Base-by-base conservation (phyloP, 1,140 invertebrate species). In the Radopholus similis region DNA sequence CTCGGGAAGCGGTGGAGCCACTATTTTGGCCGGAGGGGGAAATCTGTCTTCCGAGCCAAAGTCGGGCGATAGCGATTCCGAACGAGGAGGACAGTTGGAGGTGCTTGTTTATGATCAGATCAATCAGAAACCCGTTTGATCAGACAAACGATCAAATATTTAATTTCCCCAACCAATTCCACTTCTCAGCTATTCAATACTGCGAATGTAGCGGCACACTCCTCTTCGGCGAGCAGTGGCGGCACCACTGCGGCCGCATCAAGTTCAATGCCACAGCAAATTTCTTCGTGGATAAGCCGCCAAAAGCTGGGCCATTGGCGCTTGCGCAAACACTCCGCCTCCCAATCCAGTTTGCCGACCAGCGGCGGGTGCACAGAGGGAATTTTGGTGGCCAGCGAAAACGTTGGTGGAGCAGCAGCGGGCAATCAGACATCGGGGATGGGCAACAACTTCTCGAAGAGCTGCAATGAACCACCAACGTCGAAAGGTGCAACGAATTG, bases 241-340 rank as follows among this genome's bases (percentile, higher is more conserved):
- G 37, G 42, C n/a, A 35, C 28, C 32, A 75, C 37, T 60, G 21
- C 70, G 21, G 38, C n/a, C 26, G 21, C 23, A 13, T 59, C 66
- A 5, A 56, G 51, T 6, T 75, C 73, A n/a, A 62, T 75, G n/a
- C 71, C 76, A 18, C 54, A 37, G 4, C 71, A 77, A 51, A 38
- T 75, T 38, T 75, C 73, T 15, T 72, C 67, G 26, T 77, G 72
- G 71, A 32, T 75, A 35, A 74, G 73, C 23, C 53, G 73, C 28
- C 74, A 77, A 35, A 78, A 75, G 37, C 28, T 78, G 28, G 37
- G 63, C 15, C 55, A 77, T 35, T 73, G 73, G 74, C 74, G 73
- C 64, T 42, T 74, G 21, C 76, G 77, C 44, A 75, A 75, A 44
- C 76, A 75, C 18, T 68, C 64, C 15, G 54, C 73, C 26, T 75